These are phyloP conservation scores for Protobothrops mucrosquamatus DNA, from an alignment of 2,113 vertebrate genomes.

Conservation along the genomic window DNA sequence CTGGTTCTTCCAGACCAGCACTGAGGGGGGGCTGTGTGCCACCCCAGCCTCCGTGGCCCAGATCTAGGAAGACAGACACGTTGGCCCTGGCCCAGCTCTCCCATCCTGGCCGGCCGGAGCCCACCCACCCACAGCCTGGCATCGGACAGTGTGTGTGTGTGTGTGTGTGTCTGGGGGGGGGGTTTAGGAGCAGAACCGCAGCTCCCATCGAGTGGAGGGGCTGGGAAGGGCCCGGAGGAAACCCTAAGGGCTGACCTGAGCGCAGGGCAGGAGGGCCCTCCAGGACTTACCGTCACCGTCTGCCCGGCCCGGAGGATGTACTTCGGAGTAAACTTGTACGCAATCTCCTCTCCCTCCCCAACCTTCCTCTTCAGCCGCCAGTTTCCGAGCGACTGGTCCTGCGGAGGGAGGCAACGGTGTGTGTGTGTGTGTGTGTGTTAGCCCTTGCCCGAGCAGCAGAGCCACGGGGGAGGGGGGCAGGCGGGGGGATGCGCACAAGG, in stretches of 20 bases:
- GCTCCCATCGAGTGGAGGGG: neutral
- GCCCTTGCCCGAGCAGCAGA: neutral
- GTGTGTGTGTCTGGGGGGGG: too few relatives aligned
- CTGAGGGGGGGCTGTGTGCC: conserved; percentile 85
- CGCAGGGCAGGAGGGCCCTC: neutral
- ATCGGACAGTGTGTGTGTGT: neutral
- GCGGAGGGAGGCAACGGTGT: neutral
- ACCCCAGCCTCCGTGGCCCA: conserved; percentile 89
- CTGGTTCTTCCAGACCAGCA: conserved; percentile 93
- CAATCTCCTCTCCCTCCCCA: conserved; percentile 79
- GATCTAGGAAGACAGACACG: conserved; percentile 68
- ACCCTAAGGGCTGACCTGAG: neutral
- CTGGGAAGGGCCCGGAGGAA: neutral
- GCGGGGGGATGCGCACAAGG: too few relatives aligned
- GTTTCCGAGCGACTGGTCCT: conserved; percentile 94
- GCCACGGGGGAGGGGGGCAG: too few relatives aligned
- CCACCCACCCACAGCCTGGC: neutral
- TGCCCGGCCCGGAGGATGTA: conserved; percentile 92
- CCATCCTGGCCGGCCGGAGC: neutral
- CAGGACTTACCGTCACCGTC: conserved; percentile 84
- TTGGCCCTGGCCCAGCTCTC: neutral
- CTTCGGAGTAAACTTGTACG: conserved; percentile 95
- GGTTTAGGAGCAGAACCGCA: neutral
- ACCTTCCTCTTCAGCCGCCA: conserved; percentile 91
- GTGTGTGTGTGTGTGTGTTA: too few relatives aligned